Conservation (phyloP, 1,140 invertebrate genomes). For the Portunus trituberculatus region DNA sequence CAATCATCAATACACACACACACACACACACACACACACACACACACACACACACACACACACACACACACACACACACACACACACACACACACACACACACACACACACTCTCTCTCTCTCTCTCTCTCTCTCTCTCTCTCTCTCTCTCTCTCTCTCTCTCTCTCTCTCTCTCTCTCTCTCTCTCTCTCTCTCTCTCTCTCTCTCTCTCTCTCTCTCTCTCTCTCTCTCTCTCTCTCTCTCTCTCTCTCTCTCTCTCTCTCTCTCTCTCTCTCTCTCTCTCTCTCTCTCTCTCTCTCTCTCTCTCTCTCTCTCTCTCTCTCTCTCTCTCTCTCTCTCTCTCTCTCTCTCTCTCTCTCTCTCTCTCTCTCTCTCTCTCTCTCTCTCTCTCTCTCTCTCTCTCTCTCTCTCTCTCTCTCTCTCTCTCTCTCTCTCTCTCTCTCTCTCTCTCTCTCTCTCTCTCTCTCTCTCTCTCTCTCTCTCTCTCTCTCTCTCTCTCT, state of each 20-base stretch:
- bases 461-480: not conserved
- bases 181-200: too few relatives aligned
- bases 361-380: not conserved
- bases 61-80: constrained; percentile 27
- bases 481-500: not conserved
- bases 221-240: too few relatives aligned
- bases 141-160: too few relatives aligned
- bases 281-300: too few relatives aligned
- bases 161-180: too few relatives aligned
- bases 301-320: not conserved
- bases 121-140: not conserved
- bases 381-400: not conserved
- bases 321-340: not conserved
- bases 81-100: not conserved
- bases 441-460: not conserved
- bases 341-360: not conserved
- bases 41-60: not conserved
- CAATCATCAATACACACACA: not conserved
- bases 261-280: too few relatives aligned
- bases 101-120: too few relatives aligned
- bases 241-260: too few relatives aligned
- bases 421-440: not conserved
- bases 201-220: too few relatives aligned
- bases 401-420: not conserved
- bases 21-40: not conserved